Conservation (phyloP, 2,797 vertebrate genomes). For the Huso huso region DNA sequence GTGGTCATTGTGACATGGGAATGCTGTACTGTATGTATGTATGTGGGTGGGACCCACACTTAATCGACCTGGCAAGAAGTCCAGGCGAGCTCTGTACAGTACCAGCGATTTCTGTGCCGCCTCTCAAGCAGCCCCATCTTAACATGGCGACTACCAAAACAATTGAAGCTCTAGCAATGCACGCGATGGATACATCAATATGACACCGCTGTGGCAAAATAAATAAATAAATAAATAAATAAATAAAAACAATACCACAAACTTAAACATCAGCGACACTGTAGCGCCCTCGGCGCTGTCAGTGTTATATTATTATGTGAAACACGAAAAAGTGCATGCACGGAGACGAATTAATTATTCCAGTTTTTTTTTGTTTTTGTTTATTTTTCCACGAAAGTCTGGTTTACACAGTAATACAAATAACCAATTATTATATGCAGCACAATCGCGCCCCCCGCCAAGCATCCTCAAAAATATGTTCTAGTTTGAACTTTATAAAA, state of each 20-base stretch:
- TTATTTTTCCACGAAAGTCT: too few species aligned
- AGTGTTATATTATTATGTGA: not conserved
- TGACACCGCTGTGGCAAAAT: constrained; percentile 14
- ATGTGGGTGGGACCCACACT: not conserved
- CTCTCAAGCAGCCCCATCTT: constrained; percentile 2
- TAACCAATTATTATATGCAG: too few species aligned
- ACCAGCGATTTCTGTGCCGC: constrained; percentile 1
- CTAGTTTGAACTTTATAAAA: too few species aligned
- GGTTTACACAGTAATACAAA: too few species aligned
- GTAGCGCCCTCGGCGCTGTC: constrained; percentile 12
- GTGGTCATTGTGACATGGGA: not conserved
- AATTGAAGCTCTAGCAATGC: not conserved
- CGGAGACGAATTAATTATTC: not conserved
- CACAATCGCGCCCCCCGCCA: too few species aligned
- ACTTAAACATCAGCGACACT: too few species aligned
- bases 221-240: not conserved
- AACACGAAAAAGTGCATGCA: not conserved
- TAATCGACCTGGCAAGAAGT: not conserved
- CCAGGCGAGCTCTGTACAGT: not conserved
- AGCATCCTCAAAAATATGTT: too few species aligned
- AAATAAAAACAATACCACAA: too few species aligned
- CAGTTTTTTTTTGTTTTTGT: not conserved
- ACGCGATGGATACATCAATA: not conserved
- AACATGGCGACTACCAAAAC: constrained; percentile 15
- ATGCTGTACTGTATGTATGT: not conserved